These are phyloP conservation scores for Tinea semifulvella DNA, from an alignment of 2,888 invertebrate species.

Conservation along the genomic window DNA sequence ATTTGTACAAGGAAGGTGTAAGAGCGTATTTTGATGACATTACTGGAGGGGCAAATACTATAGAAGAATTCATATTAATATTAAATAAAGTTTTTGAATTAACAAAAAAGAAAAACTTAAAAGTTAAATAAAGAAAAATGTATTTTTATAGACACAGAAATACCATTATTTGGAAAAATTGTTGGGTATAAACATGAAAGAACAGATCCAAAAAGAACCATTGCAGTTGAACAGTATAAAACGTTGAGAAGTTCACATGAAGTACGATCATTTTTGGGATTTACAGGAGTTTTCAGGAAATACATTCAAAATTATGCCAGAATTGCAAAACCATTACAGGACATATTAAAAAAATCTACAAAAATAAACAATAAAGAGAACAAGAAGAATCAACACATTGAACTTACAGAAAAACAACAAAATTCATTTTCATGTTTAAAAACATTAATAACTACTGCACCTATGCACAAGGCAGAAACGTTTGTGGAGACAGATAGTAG, in stretches of 20 bases:
- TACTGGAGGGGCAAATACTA: slow-evolving; percentile 11
- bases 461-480: slow-evolving; percentile 17
- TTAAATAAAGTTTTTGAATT: slow-evolving; percentile 14
- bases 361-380: neutral
- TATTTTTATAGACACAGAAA: slow-evolving; percentile 14
- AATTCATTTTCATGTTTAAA: slow-evolving; percentile 16
- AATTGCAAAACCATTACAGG: slow-evolving; percentile 17
- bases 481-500: too few relatives aligned
- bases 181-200: slow-evolving; percentile 3
- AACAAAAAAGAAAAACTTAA: slow-evolving; percentile 15
- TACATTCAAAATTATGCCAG: slow-evolving; percentile 18
- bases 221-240: too few relatives aligned
- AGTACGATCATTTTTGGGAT: slow-evolving; percentile 18
- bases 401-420: slow-evolving; percentile 15
- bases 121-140: slow-evolving; percentile 15
- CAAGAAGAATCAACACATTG: neutral
- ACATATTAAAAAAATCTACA: neutral
- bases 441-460: slow-evolving; percentile 8
- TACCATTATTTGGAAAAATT: slow-evolving; percentile 15
- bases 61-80: neutral
- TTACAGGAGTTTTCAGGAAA: slow-evolving; percentile 17
- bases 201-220: slow-evolving; percentile 14
- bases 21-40: slow-evolving; percentile 16
- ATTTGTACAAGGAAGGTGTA: neutral
- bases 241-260: too few relatives aligned